Percentiles rank a stretch among this genome's conserved stretches.
Evolutionary conservation across 2,888 invertebrate genomes (phyloP).

Genomic region (Sarcophaga rosellei): DNA sequence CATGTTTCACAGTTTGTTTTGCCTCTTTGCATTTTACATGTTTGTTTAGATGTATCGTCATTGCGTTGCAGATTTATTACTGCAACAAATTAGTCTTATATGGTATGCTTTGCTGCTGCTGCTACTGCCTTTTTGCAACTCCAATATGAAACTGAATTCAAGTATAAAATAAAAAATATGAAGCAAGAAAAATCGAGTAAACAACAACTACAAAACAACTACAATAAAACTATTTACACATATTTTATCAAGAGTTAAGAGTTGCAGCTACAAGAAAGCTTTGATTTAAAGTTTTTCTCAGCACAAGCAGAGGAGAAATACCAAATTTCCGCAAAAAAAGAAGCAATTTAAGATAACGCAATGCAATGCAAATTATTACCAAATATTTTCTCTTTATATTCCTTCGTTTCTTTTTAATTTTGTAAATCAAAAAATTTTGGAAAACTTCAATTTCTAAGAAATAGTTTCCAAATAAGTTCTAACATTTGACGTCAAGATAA

Average conservation of each 20-base stretch:
- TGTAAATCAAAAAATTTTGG: too few species aligned
- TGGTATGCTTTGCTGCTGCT: constrained; percentile 31
- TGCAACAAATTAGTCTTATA: constrained; percentile 67
- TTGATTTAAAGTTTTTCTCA: constrained; percentile 53
- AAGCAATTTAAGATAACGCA: constrained; percentile 21
- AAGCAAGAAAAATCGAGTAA: constrained; percentile 23
- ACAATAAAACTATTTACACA: constrained; percentile 67
- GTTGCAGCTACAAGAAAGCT: constrained; percentile 45
- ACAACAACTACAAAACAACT: constrained; percentile 56
- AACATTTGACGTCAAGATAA: too few species aligned
- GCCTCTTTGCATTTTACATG: constrained; percentile 55
- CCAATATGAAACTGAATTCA: constrained; percentile 17
- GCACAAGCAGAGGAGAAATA: background rate
- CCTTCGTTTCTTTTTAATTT: too few species aligned
- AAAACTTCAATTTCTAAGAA: too few species aligned
- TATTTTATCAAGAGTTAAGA: constrained; percentile 57
- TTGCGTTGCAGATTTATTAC: constrained; percentile 66
- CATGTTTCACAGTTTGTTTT: constrained; percentile 33
- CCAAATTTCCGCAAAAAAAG: background rate
- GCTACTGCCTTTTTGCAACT: background rate
- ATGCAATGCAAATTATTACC: too few species aligned
- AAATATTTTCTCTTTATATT: too few species aligned
- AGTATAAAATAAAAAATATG: background rate
- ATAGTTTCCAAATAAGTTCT: too few species aligned
- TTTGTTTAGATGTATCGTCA: constrained; percentile 65